phyloP scores from a whole-genome alignment of 2,888 invertebrate species.

The Erebia palarica region DNA sequence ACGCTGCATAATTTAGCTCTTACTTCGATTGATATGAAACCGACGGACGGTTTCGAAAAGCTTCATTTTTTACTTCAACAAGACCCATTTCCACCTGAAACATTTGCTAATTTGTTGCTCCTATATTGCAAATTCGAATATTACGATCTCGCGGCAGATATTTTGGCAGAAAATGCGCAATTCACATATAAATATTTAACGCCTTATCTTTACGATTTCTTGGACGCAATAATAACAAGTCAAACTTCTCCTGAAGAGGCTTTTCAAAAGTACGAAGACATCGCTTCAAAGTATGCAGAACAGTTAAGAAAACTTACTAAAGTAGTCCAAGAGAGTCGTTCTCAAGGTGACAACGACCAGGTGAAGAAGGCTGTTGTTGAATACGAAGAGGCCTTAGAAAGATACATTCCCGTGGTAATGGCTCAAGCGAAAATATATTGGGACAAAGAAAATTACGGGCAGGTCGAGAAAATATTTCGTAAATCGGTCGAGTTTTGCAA shows the following conservation, averaged over 20 bases:
- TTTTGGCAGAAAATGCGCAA: conserved; percentile 98
- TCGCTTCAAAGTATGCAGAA: conserved; percentile 95
- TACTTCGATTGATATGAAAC: conserved; percentile 91
- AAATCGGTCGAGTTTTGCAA: conserved; percentile 99
- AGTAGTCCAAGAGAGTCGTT: conserved; percentile 95
- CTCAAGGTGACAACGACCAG: conserved; percentile 93
- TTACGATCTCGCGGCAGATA: conserved; percentile 98
- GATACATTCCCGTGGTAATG: conserved; percentile 99
- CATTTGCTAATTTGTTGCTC: conserved; percentile 96
- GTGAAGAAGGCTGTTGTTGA: conserved; percentile 95
- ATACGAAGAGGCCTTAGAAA: conserved; percentile 94
- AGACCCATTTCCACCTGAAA: conserved; percentile 98
- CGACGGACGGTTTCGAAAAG: conserved; percentile 95
- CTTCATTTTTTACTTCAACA: conserved; percentile 94
- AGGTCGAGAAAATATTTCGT: conserved; percentile 98
- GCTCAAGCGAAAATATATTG: conserved; percentile 99
- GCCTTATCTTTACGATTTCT: conserved; percentile 96
- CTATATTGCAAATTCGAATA: conserved; percentile 98
- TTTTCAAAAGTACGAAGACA: conserved; percentile 96
- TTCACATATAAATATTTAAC: conserved; percentile 97
- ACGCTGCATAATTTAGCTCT: conserved; percentile 98
- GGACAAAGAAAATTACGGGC: conserved; percentile 97
- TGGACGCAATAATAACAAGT: conserved; percentile 98
- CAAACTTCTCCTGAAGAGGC: conserved; percentile 98
- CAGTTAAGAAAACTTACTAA: conserved; percentile 95